These are phyloP conservation scores for Upupa epops DNA, from an alignment of 2,113 vertebrate genomes.

Conservation along the genomic window DNA sequence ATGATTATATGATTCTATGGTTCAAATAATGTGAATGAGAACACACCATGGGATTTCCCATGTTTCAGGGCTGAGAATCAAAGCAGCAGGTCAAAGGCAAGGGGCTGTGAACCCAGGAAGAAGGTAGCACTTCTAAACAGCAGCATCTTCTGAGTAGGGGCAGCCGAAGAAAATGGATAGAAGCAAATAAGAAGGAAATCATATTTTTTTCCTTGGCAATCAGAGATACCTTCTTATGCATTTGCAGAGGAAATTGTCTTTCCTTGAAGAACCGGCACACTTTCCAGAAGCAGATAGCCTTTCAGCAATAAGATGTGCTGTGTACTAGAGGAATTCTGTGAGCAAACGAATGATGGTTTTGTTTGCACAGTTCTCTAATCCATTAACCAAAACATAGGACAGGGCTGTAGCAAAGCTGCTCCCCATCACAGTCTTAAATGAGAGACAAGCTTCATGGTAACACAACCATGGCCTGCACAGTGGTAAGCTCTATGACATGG, in stretches of 20 bases:
- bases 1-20: too few species aligned
- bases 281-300: neutral
- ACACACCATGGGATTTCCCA: accelerated
- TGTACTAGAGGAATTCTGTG: neutral
- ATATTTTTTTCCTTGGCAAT: neutral
- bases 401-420: neutral
- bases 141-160: neutral
- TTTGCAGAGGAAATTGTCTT: neutral
- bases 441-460: neutral
- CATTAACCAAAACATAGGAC: neutral
- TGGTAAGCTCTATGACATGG: accelerated
- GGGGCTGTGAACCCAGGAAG: neutral
- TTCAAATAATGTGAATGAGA: neutral
- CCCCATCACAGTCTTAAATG: accelerated
- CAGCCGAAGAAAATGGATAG: neutral
- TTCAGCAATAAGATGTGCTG: neutral
- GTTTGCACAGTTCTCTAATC: neutral
- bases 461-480: accelerated
- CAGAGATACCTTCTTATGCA: neutral
- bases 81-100: neutral
- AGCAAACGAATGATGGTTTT: neutral
- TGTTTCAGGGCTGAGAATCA: neutral
- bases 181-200: neutral
- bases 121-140: neutral
- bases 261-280: neutral